Percentiles rank a stretch among this genome's conserved stretches.
These are phyloP conservation scores for Saguinus imperator DNA, from an alignment of 2,113 vertebrate genomes.

Conservation along the genomic window DNA sequence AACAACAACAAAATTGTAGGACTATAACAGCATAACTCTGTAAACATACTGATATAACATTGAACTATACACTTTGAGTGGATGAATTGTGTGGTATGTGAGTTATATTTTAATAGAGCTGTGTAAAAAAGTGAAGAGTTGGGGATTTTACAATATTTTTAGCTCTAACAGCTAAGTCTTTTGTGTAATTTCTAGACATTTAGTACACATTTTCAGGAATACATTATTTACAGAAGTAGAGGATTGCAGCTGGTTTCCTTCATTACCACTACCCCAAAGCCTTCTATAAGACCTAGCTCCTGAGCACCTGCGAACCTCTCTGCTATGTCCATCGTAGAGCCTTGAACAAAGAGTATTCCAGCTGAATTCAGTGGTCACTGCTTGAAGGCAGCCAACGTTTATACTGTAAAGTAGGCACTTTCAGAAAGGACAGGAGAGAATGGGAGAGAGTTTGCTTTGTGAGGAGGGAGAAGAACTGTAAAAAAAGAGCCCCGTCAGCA, in stretches of 20 bases:
- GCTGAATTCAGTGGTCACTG: background rate
- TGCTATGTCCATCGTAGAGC: background rate
- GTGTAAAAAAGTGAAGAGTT: background rate
- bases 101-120: background rate
- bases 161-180: background rate
- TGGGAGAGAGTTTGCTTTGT: background rate
- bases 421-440: background rate
- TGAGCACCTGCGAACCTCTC: background rate
- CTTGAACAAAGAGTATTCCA: background rate
- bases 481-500: background rate
- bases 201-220: background rate
- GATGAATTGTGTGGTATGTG: background rate
- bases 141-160: background rate
- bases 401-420: background rate
- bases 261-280: background rate
- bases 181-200: background rate
- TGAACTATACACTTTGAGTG: background rate
- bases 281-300: background rate
- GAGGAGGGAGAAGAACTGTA: background rate
- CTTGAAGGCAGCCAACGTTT: background rate
- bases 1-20: background rate
- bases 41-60: background rate
- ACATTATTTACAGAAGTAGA: background rate
- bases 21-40: background rate
- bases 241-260: background rate